Evolutionary conservation across 2,113 vertebrate genomes (phyloP).

Genomic region (Polypterus senegalus): DNA sequence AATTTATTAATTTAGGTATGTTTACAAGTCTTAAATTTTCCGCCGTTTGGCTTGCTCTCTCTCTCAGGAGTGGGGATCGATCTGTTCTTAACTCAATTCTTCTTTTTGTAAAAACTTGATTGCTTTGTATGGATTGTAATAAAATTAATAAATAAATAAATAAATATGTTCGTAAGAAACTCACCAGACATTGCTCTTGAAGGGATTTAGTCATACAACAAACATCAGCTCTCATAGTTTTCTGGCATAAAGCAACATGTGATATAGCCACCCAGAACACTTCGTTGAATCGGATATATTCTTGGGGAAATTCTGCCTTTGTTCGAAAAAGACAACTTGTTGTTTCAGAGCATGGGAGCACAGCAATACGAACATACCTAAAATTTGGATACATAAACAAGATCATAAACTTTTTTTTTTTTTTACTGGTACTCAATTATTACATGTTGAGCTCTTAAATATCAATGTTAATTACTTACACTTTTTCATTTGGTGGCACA

Average conservation of each 20-base stretch:
- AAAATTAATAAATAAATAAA: no score
- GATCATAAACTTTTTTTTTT: no score
- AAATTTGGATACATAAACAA: no score
- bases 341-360: conserved; percentile 77
- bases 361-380: conserved; percentile 70
- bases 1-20: no score
- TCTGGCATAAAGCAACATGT: conserved; percentile 69
- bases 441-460: not conserved
- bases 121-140: no score
- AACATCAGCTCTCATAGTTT: conserved; percentile 81
- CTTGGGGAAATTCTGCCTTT: conserved; percentile 41
- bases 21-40: no score
- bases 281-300: conserved; percentile 64
- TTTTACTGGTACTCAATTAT: conserved; percentile 2
- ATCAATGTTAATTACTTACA: conserved; percentile 55
- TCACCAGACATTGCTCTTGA: conserved; percentile 76
- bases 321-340: conserved; percentile 82
- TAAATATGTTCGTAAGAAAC: no score
- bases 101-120: no score
- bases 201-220: conserved; percentile 62
- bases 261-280: conserved; percentile 73
- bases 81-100: no score
- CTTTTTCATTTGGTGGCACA: conserved; percentile 62
- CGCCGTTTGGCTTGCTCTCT: no score
- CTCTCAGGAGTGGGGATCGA: no score